Percentiles rank a stretch among this genome's conserved stretches.
Evolutionary conservation across 2,113 vertebrate genomes (phyloP).

Genomic region (Datnioides undecimradiatus): DNA sequence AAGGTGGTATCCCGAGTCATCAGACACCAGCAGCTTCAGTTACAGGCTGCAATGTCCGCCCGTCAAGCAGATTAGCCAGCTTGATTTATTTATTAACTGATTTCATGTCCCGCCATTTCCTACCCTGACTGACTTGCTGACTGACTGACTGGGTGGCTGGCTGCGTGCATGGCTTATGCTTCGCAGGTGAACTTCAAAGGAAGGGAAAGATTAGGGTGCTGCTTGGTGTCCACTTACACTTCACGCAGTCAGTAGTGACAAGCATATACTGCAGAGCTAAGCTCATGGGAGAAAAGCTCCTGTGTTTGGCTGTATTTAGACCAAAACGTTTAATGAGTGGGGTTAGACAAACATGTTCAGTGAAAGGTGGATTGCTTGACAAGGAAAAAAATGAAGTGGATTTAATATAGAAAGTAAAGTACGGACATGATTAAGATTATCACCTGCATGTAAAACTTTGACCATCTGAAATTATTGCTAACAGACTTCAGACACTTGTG

Average conservation of each 20-base stretch:
- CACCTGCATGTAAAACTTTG: neutral
- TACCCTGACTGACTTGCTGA: slow-evolving; percentile 49
- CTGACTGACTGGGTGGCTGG: slow-evolving; percentile 24
- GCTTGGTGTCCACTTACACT: slow-evolving; percentile 46
- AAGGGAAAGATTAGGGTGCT: slow-evolving; percentile 40
- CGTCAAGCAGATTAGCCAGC: slow-evolving; percentile 82
- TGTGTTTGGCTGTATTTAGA: slow-evolving; percentile 8
- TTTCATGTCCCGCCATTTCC: slow-evolving; percentile 76
- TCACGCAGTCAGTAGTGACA: slow-evolving; percentile 13
- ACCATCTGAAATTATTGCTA: neutral
- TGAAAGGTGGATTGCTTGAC: neutral
- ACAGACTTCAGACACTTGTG: neutral
- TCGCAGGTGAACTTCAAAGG: slow-evolving; percentile 64
- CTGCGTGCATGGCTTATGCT: slow-evolving; percentile 31
- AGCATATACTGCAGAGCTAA: slow-evolving; percentile 2
- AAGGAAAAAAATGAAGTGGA: neutral
- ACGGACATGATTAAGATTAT: neutral
- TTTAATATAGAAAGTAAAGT: neutral
- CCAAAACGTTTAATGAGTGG: neutral
- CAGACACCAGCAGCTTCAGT: slow-evolving; percentile 80
- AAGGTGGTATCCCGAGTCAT: slow-evolving; percentile 83
- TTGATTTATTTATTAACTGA: slow-evolving; percentile 86
- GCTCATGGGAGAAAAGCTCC: neutral
- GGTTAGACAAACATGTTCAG: neutral
- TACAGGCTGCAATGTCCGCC: slow-evolving; percentile 80